Evolutionary conservation across 2,888 invertebrate genomes (phyloP).

Genomic region (Luperina testacea): DNA sequence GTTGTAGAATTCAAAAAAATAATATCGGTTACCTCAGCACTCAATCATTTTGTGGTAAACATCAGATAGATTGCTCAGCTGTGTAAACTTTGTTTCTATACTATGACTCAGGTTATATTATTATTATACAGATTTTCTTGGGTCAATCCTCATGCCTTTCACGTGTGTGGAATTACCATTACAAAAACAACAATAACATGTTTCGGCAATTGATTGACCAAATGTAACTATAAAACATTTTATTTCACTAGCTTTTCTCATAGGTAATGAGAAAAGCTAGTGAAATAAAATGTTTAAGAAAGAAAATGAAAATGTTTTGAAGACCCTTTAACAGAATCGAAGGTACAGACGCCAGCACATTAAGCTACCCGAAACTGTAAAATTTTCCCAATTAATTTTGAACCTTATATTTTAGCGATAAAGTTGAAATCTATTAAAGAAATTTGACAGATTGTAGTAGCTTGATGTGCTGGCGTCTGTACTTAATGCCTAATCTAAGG

Average conservation of each 20-base stretch:
- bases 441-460: too few species aligned
- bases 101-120: constrained; percentile 64
- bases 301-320: too few species aligned
- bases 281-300: too few species aligned
- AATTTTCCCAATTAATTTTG: too few species aligned
- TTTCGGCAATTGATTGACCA: constrained; percentile 34
- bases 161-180: constrained; percentile 49
- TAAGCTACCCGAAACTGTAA: too few species aligned
- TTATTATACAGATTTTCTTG: constrained; percentile 79
- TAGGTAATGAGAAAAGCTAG: background rate
- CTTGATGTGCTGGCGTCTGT: too few species aligned
- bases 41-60: constrained; percentile 70
- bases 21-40: constrained; percentile 74
- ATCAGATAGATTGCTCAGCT: constrained; percentile 66
- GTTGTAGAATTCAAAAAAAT: constrained; percentile 68
- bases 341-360: too few species aligned
- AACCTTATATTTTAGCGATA: too few species aligned
- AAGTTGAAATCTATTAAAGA: too few species aligned
- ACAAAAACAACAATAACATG: constrained; percentile 72
- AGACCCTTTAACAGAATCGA: background rate
- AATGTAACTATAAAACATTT: constrained; percentile 1
- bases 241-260: background rate
- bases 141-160: constrained; percentile 54
- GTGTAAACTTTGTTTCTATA: constrained; percentile 56
- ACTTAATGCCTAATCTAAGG: background rate